Base-by-base conservation (phyloP, 2,797 vertebrate species). In the Caiman crocodilus region DNA sequence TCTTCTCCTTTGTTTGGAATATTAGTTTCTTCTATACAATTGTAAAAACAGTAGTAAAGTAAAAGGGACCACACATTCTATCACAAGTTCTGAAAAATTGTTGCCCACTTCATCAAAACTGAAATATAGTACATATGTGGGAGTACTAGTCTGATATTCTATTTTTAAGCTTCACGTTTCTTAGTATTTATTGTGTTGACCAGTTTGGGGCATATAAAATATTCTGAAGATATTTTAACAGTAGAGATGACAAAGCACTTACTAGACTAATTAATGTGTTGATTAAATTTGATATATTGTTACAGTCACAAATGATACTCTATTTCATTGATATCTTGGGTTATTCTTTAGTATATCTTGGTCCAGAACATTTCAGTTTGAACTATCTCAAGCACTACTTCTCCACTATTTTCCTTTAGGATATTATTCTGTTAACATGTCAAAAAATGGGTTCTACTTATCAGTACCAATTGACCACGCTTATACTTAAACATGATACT, bases 401-500 rank as follows among this genome's bases (percentile, higher is more conserved):
- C 55, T 84, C 80, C 25, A 60, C 8, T 73, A 6, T 3, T 92
- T 93, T 15, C 58, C 25, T 81, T 42, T 50, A 89, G 76, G 80
- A 94, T 90, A 84, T 18, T 1, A 56, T 81, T 93, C 12, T 79
- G 55, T 83, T 79, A 65, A 61, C 71, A 83, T 81, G 7, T 89
- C 21, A 79, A 90, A 67, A 87, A 6, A 57, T n/a, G 23, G 1
- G n/a, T 79, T 91, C 67, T 76, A 18, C n/a, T 95, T 91, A 79
- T 87, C 65, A 57, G 65, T 79, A 69, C 10, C 8, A 90, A 74
- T 28, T 50, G 23, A 71, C 35, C 87, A 42, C 21, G 15, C 28
- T 91, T 88, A 12, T 14, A 92, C 30, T 14, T 89, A 82, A 57
- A 83, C 50, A 82, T 75, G 56, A 59, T 91, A 35, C n/a, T 90